phyloP scores from a whole-genome alignment of 2,113 vertebrate genomes.

The Sorex araneus region DNA sequence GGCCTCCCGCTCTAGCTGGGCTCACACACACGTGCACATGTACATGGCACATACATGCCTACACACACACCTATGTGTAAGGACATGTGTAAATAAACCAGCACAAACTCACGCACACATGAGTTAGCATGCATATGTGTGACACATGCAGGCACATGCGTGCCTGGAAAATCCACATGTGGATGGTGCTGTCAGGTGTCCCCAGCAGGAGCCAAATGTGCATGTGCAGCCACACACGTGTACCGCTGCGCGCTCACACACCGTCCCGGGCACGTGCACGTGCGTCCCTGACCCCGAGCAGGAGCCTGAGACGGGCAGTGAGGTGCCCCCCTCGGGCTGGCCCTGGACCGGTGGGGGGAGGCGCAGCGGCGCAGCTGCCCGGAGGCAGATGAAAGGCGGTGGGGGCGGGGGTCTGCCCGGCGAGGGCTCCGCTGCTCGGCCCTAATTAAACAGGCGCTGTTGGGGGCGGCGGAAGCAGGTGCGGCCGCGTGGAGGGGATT shows the following conservation, averaged over 20 bases:
- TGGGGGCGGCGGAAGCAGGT: constrained; percentile 71
- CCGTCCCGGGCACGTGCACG: background rate
- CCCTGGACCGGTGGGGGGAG: background rate
- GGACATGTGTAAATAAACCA: too few relatives aligned
- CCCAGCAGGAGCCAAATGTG: fast-evolving
- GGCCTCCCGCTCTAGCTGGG: background rate
- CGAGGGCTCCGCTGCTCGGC: background rate
- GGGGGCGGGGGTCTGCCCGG: background rate
- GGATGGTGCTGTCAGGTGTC: background rate
- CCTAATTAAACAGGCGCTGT: constrained; percentile 88
- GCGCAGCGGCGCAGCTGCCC: background rate
- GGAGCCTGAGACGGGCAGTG: fast-evolving
- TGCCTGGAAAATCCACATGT: too few relatives aligned
- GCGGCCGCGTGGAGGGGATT: constrained; percentile 49
- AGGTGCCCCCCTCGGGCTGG: background rate
- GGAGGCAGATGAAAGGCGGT: constrained; percentile 35
- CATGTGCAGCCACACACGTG: too few relatives aligned
- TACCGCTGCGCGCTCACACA: too few relatives aligned
- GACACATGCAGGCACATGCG: background rate
- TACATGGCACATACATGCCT: too few relatives aligned
- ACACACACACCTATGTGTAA: background rate
- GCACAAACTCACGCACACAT: too few relatives aligned
- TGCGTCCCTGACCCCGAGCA: fast-evolving
- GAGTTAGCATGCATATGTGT: fast-evolving
- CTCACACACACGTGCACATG: background rate